Percentiles rank a stretch among this genome's conserved stretches.
phyloP scores from a whole-genome alignment of 1,140 invertebrate species.

The Zaprionus gabonicus region DNA sequence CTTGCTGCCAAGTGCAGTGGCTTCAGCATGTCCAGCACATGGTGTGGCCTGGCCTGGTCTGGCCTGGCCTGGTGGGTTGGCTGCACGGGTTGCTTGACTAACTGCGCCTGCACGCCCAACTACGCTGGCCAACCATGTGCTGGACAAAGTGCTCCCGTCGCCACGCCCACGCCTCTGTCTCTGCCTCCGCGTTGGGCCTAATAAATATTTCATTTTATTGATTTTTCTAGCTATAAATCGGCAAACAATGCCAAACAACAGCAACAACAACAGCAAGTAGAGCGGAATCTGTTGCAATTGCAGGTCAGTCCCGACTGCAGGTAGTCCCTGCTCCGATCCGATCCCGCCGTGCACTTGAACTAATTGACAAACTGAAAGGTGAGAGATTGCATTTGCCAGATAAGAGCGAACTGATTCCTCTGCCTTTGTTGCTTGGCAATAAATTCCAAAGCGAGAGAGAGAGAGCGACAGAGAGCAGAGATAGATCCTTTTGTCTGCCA shows the following conservation, averaged over 20 bases:
- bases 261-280: conserved; percentile 8
- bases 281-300: conserved; percentile 9
- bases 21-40: conserved; percentile 48
- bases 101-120: conserved; percentile 34
- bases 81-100: conserved; percentile 23
- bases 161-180: conserved; percentile 49
- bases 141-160: conserved; percentile 72
- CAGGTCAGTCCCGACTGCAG: conserved; percentile 20
- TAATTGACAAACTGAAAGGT: conserved; percentile 81
- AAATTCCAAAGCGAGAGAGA: conserved; percentile 48
- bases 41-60: conserved; percentile 16
- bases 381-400: conserved; percentile 77
- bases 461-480: neutral
- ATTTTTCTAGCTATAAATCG: conserved; percentile 54
- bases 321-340: neutral
- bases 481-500: conserved; percentile 48
- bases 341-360: conserved; percentile 63
- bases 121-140: conserved; percentile 60
- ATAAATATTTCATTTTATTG: conserved; percentile 79
- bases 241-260: conserved; percentile 17
- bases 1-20: conserved; percentile 11
- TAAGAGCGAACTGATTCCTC: conserved; percentile 64
- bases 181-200: conserved; percentile 21
- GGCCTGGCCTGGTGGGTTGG: too few species aligned
- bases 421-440: conserved; percentile 42